phyloP scores from a whole-genome alignment of 2,888 invertebrate species.

The Syrphus vitripennis region DNA sequence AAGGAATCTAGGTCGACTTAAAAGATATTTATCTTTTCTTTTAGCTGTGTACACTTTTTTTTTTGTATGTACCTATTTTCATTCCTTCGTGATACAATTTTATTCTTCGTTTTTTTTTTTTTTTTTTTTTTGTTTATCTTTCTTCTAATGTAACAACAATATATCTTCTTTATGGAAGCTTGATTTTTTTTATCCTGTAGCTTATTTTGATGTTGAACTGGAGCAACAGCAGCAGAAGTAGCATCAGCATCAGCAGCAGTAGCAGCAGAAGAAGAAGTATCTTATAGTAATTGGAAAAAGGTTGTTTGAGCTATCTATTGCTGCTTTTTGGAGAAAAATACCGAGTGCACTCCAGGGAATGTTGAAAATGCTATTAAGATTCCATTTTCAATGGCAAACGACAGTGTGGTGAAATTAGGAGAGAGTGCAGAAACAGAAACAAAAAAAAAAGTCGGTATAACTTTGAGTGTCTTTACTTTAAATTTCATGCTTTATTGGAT shows the following conservation, averaged over 20 bases:
- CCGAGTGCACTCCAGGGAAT: conserved; percentile 19
- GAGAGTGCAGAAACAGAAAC: neutral
- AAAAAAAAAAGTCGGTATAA: neutral
- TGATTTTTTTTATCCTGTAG: neutral
- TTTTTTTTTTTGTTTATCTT: conserved; percentile 21
- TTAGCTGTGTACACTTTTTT: conserved; percentile 21
- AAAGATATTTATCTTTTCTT: conserved; percentile 64
- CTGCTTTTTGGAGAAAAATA: neutral
- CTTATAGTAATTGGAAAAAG: conserved; percentile 39
- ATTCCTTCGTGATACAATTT: conserved; percentile 18
- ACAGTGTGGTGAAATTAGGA: neutral
- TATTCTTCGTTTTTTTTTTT: conserved; percentile 24
- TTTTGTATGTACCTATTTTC: neutral
- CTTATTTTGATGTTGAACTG: conserved; percentile 17
- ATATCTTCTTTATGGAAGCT: conserved; percentile 55
- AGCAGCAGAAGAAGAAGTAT: conserved; percentile 1
- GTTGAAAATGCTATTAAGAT: conserved; percentile 27
- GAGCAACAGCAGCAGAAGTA: neutral
- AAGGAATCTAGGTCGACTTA: conserved; percentile 67
- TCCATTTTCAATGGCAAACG: conserved; percentile 37
- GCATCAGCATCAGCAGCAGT: neutral
- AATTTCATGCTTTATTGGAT: neutral
- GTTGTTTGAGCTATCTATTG: neutral
- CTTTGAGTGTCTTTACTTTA: neutral
- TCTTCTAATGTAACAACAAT: conserved; percentile 62